These are phyloP conservation scores for Amphipoea lucens DNA, from an alignment of 2,888 invertebrate genomes.

Conservation along the genomic window DNA sequence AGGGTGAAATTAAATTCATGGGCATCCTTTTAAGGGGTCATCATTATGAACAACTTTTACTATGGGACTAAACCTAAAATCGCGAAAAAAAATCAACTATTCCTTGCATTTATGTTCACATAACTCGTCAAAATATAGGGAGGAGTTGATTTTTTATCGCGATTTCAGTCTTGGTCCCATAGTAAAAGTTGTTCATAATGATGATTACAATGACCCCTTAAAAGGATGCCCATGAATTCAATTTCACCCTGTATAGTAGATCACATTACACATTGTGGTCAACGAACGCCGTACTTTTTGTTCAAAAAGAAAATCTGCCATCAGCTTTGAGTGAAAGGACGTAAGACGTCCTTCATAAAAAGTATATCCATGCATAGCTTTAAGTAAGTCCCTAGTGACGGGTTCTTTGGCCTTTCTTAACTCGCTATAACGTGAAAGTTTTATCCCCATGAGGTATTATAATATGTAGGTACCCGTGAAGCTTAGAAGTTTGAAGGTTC, in stretches of 20 bases:
- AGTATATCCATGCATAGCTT: neutral
- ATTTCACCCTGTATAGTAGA: neutral
- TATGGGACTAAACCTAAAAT: too few relatives aligned
- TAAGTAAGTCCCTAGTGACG: neutral
- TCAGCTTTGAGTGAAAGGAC: neutral
- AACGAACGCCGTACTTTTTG: constrained; percentile 1
- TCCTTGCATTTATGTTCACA: too few relatives aligned
- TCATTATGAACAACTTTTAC: too few relatives aligned
- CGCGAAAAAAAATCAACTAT: too few relatives aligned
- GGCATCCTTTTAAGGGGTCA: too few relatives aligned
- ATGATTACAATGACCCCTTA: too few relatives aligned
- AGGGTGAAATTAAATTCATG: too few relatives aligned
- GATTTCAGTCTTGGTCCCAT: too few relatives aligned
- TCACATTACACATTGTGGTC: neutral
- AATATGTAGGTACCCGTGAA: neutral
- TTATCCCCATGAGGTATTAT: neutral
- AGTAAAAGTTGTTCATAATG: too few relatives aligned
- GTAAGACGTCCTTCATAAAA: constrained; percentile 4
- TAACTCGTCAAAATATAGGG: too few relatives aligned
- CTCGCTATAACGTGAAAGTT: constrained; percentile 22
- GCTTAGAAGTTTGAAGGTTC: constrained; percentile 2
- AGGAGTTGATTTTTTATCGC: too few relatives aligned
- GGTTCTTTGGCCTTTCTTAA: constrained; percentile 34
- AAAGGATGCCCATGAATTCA: too few relatives aligned
- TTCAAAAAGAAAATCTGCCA: neutral